Percentiles rank a stretch among this genome's conserved stretches.
Evolutionary conservation across 2,888 invertebrate species (phyloP).

Genomic region (Drosophila rubida): DNA sequence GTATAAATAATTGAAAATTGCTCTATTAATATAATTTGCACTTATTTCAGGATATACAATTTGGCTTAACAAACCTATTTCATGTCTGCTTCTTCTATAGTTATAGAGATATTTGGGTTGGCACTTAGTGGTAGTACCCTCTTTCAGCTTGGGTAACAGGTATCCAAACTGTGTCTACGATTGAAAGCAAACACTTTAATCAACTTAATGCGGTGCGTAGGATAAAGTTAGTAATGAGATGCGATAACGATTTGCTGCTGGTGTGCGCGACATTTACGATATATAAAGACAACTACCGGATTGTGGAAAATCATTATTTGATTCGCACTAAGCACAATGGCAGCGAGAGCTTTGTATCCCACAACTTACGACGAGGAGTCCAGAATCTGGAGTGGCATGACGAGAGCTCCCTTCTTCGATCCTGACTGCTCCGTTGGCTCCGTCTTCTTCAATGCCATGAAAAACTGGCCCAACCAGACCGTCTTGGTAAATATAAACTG

Average conservation of each 20-base stretch:
- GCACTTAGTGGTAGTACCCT: not conserved
- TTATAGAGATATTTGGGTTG: too few relatives aligned
- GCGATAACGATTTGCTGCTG: not conserved
- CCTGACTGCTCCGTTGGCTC: constrained; percentile 42
- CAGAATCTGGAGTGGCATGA: constrained; percentile 58
- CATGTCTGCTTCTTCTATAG: too few relatives aligned
- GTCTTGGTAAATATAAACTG: constrained; percentile 48
- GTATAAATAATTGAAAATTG: too few relatives aligned
- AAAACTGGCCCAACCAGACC: constrained; percentile 44
- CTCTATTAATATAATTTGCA: too few relatives aligned
- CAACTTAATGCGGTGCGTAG: constrained; percentile 15
- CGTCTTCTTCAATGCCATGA: constrained; percentile 21
- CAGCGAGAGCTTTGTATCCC: constrained; percentile 50
- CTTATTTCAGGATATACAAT: too few relatives aligned
- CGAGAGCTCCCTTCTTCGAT: constrained; percentile 17
- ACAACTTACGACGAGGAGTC: constrained; percentile 54
- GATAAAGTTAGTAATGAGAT: not conserved
- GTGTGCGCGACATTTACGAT: constrained; percentile 5
- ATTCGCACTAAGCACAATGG: constrained; percentile 39
- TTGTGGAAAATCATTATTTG: constrained; percentile 20
- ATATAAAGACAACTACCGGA: constrained; percentile 43
- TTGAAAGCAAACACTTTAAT: constrained; percentile 4
- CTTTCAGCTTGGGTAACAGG: not conserved
- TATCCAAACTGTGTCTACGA: not conserved
- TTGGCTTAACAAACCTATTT: too few relatives aligned